Conservation (phyloP, 2,888 invertebrate species). For the Meiosimyza platycephala region DNA sequence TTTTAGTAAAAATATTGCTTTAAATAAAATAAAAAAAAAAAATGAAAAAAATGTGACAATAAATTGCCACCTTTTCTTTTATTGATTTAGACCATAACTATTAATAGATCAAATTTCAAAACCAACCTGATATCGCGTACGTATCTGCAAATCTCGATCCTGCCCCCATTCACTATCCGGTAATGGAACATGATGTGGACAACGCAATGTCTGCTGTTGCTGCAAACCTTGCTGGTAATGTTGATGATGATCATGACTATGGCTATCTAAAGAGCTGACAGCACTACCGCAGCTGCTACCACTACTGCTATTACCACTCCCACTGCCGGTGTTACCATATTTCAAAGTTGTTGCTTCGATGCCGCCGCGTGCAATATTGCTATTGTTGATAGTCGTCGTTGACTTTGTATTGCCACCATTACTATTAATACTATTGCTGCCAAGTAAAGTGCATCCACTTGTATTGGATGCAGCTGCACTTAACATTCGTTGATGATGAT, state of each 20-base stretch:
- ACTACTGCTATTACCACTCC: slow-evolving; percentile 44
- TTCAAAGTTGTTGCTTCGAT: slow-evolving; percentile 57
- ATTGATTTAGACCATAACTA: no score
- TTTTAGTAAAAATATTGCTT: not conserved
- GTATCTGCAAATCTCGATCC: slow-evolving; percentile 73
- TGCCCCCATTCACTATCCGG: slow-evolving; percentile 76
- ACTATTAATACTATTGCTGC: slow-evolving; percentile 41
- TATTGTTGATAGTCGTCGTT: slow-evolving; percentile 43
- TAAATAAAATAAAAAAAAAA: not conserved
- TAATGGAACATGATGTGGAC: slow-evolving; percentile 75
- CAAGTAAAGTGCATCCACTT: slow-evolving; percentile 23
- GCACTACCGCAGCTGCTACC: slow-evolving; percentile 46
- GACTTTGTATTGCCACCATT: slow-evolving; percentile 39
- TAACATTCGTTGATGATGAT: slow-evolving; percentile 49
- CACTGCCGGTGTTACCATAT: slow-evolving; percentile 55
- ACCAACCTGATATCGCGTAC: slow-evolving; percentile 74
- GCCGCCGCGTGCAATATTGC: slow-evolving; percentile 56
- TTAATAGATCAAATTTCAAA: no score
- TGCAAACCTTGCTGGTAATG: slow-evolving; percentile 63
- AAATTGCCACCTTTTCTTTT: not conserved
- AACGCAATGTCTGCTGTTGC: slow-evolving; percentile 63
- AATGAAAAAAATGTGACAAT: not conserved
- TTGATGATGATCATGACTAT: slow-evolving; percentile 63
- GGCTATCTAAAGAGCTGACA: slow-evolving; percentile 55
- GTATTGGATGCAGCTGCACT: slow-evolving; percentile 29